Evolutionary conservation across 1,140 invertebrate species (phyloP).

Genomic region (Oncopodura yosiiana): DNA sequence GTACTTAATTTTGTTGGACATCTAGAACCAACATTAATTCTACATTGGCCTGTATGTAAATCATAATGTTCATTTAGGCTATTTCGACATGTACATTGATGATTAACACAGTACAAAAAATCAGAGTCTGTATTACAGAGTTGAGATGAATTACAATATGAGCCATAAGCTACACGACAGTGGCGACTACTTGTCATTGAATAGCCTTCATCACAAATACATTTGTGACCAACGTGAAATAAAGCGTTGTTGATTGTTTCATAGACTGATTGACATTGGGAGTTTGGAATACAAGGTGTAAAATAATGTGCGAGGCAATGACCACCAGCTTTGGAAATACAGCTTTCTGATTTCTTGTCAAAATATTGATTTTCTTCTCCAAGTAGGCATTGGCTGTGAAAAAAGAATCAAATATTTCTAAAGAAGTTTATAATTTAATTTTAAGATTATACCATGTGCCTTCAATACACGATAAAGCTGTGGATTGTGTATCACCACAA

Average conservation of each 20-base stretch:
- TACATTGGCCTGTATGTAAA: slow-evolving; percentile 10
- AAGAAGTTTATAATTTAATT: neutral
- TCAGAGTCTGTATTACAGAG: slow-evolving; percentile 17
- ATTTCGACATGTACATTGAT: slow-evolving; percentile 16
- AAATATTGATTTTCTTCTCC: slow-evolving; percentile 25
- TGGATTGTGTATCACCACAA: slow-evolving; percentile 19
- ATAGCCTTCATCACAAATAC: slow-evolving; percentile 10
- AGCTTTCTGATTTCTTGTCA: neutral
- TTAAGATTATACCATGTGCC: neutral
- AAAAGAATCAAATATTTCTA: too few species aligned
- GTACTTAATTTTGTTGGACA: slow-evolving; percentile 9
- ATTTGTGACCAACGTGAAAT: slow-evolving; percentile 22
- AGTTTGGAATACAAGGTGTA: slow-evolving; percentile 3
- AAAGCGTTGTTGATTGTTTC: slow-evolving; percentile 16
- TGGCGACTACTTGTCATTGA: neutral
- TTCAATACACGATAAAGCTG: slow-evolving; percentile 12
- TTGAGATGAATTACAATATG: neutral
- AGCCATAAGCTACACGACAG: neutral
- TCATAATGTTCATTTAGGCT: slow-evolving; percentile 3
- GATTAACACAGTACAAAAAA: slow-evolving; percentile 1
- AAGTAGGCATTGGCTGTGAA: slow-evolving; percentile 10
- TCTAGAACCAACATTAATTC: slow-evolving; percentile 1
- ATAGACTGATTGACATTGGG: slow-evolving; percentile 14
- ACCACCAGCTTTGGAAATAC: slow-evolving; percentile 13
- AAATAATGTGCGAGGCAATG: slow-evolving; percentile 10